Evolutionary conservation across 1,140 invertebrate genomes (phyloP), one percentile per base, ranked within the genome.

Genomic region (Drosophila sproati): DNA sequence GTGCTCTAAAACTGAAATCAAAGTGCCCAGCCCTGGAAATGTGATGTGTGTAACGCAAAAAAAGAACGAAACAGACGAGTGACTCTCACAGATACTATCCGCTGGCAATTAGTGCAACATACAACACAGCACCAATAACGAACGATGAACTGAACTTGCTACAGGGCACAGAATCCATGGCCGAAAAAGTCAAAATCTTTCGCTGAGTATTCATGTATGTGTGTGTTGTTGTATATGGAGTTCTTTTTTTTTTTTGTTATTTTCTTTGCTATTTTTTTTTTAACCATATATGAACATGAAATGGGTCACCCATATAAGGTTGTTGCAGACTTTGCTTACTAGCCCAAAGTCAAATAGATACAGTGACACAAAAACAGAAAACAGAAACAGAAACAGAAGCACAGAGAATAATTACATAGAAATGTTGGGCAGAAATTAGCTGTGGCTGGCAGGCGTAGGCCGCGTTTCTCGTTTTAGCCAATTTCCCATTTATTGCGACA

Each of bases 1-100:
- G 78, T 82, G 69, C 78, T 73, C 20, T 59, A n/a, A 67, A 68
- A 76, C 39, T 32, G 37, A 74, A 64, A 70, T 70, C 75, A 78
- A 78, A 78, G 75, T 78, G 75, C 75, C 70, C 60, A 73, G 54
- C 55, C 43, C 34, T 63, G 68, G 50, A 55, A 71, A 55, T 29
- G 59, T 63, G 55, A 64, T 41, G 31, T n/a, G 32, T 4, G 31
- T 3, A 20, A 20, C 4, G 2, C 35, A 50, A 55, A 61, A 56
- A 7, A 55, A 48, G 51, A 56, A 5, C 10, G 10, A 52, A 54
- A 73, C 43, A 64, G 63, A 52, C 63, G 54, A 35, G 47, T 55
- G 50, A 72, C 35, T 34, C 55, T 3, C 52, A 41, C 31, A 48
- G 45, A 61, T 37, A 54, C 20, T 50, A 43, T 3, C 6, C n/a